Base-by-base conservation (phyloP, 2,888 invertebrate species). In the Megaustenia siamemsis region DNA sequence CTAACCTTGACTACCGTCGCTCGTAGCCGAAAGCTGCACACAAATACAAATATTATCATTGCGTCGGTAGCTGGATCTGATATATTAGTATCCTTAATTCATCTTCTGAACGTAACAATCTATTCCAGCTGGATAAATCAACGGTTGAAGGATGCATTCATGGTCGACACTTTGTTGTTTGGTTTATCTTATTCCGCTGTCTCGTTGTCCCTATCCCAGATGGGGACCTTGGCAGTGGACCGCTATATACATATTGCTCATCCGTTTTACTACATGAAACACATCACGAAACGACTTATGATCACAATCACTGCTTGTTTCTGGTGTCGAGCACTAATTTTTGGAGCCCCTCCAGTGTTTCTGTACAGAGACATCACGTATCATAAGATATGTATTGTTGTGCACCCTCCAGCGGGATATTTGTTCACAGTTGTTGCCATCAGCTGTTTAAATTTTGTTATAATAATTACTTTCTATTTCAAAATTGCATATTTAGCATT, bases 191-290 rank as follows among this genome's bases (percentile, higher is more conserved):
- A 28, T 24, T 40, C 43, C 28, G 15, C 45, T 43, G 28, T 53
- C 12, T 12, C 12, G 28, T 32, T 76, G 28, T 76, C 53, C 53
- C n/a, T 28, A 32, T 10, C 6, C 28, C 76, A 76, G n/a, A 76
- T 76, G 49, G 32, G 43, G 12, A 32, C 53, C 12, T 8, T 76
- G 12, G 76, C 76, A 6, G 32, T 76, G 4, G 76, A 76, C 12
- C 76, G 76, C 15, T 76, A 76, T 32, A 76, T 76, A 21, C 53
- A 49, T 53, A 76, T 76, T 35, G 53, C 32, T 18, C 32, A 53
- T n/a, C 76, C 76, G 12, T 76, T 43, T 45, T 45, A 24, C 32
- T 76, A 76, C 35, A 35, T 49, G 10, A 45, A 28, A 45, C 5
- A 35, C 12, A 24, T 76, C 2, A 76, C 76, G 10, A 66, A 66